A percentile compares a stretch with the other conserved stretches of the same genome.
phyloP scores from a whole-genome alignment of 2,797 vertebrate genomes.

The Gephyroberyx darwinii region DNA sequence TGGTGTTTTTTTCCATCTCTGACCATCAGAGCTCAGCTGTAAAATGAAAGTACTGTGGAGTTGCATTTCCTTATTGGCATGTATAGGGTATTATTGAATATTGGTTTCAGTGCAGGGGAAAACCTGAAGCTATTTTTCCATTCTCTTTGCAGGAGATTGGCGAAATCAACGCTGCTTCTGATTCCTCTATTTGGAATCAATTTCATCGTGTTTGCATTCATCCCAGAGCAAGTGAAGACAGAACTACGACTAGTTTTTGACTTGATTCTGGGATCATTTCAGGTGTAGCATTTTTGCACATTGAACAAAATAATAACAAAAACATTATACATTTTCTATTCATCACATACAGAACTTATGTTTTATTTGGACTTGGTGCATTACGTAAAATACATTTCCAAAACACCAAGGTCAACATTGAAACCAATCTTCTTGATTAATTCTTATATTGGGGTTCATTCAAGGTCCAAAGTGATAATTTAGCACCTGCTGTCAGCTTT shows the following conservation, averaged over 20 bases:
- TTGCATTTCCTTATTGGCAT: slow-evolving; percentile 53
- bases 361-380: neutral
- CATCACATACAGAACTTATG: too few species aligned
- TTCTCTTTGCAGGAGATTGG: slow-evolving; percentile 88
- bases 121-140: slow-evolving; percentile 22
- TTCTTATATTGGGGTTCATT: neutral
- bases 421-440: neutral
- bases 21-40: slow-evolving; percentile 44
- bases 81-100: slow-evolving; percentile 45
- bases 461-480: slow-evolving; percentile 7
- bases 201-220: slow-evolving; percentile 95
- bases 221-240: slow-evolving; percentile 90
- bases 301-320: too few species aligned
- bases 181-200: slow-evolving; percentile 97
- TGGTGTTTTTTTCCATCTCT: slow-evolving; percentile 34
- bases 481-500: neutral
- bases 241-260: slow-evolving; percentile 91
- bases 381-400: neutral
- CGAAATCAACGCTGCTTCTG: slow-evolving; percentile 94
- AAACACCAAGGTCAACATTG: neutral
- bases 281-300: slow-evolving; percentile 80
- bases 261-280: slow-evolving; percentile 93
- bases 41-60: slow-evolving; percentile 49
- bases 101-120: slow-evolving; percentile 31
- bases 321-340: too few species aligned